Evolutionary conservation across 92 coral and sea anemone species (phyloP).

Genomic region (Epizoanthus scotinus): DNA sequence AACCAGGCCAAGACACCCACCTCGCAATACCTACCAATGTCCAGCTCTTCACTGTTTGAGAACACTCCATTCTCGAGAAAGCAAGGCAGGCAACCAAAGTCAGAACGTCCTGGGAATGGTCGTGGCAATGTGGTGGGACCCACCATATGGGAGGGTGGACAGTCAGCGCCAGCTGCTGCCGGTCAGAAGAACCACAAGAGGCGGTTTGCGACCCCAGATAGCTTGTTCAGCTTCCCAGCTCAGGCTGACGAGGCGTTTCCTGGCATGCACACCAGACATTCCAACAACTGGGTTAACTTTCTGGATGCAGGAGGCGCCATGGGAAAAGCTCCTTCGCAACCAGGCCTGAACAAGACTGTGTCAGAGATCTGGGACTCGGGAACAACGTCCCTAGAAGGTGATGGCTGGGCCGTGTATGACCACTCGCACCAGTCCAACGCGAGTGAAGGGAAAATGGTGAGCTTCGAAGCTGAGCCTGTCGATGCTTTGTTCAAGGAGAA

Average conservation of each 20-base stretch:
- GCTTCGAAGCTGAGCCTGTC: constrained; percentile 70
- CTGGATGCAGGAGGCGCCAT: constrained; percentile 73
- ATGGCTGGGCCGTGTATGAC: constrained; percentile 85
- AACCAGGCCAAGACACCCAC: constrained; percentile 41
- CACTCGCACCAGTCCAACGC: constrained; percentile 32
- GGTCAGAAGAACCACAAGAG: constrained; percentile 43
- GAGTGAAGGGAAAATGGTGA: constrained; percentile 26
- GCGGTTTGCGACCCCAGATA: constrained; percentile 62
- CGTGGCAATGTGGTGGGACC: constrained; percentile 16
- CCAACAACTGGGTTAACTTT: constrained; percentile 99
- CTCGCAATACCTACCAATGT: constrained; percentile 50
- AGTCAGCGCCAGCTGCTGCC: constrained; percentile 29
- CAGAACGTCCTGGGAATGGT: constrained; percentile 26
- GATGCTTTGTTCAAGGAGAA: constrained; percentile 75
- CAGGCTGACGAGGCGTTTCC: constrained; percentile 61
- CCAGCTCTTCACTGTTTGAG: constrained; percentile 67
- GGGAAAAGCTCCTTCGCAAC: constrained; percentile 53
- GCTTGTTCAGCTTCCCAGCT: constrained; percentile 70
- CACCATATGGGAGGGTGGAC: constrained; percentile 44
- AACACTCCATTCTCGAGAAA: constrained; percentile 59
- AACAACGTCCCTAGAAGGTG: constrained; percentile 68
- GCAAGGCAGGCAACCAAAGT: constrained; percentile 27
- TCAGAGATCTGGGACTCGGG: constrained; percentile 98
- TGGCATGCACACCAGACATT: constrained; percentile 60
- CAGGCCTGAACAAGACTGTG: constrained; percentile 79